These are phyloP conservation scores for Aleiodes alternator DNA, from an alignment of 2,888 invertebrate genomes.

Conservation along the genomic window DNA sequence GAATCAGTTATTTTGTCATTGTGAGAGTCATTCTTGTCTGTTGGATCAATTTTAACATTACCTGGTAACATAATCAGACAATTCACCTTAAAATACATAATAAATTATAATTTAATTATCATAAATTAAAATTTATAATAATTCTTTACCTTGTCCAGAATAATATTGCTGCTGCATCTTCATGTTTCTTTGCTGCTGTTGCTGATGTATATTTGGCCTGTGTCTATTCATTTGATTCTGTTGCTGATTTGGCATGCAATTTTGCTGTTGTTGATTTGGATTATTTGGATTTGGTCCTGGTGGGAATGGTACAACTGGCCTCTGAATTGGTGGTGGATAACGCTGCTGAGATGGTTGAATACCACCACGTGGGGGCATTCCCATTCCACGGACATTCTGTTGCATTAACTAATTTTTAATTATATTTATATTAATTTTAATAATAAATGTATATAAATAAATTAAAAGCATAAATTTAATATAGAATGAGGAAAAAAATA, in stretches of 20 bases:
- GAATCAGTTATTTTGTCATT: constrained; percentile 71
- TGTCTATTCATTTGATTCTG: constrained; percentile 71
- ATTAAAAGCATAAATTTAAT: background rate
- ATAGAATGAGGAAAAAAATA: background rate
- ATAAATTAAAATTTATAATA: constrained; percentile 35
- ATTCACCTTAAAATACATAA: background rate
- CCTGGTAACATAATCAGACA: constrained; percentile 60
- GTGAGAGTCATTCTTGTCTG: constrained; percentile 72
- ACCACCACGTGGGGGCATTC: constrained; percentile 71
- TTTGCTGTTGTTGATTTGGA: constrained; percentile 65
- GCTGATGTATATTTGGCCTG: constrained; percentile 58
- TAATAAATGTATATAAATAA: background rate
- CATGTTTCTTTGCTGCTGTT: constrained; percentile 70
- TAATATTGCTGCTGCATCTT: constrained; percentile 77
- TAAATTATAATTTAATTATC: constrained; percentile 33
- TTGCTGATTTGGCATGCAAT: constrained; percentile 71
- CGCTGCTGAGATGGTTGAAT: constrained; percentile 73
- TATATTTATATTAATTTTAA: constrained; percentile 15
- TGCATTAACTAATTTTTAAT: constrained; percentile 63
- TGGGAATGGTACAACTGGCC: constrained; percentile 77
- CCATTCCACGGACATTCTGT: constrained; percentile 73
- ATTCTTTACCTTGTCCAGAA: constrained; percentile 74
- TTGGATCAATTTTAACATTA: constrained; percentile 73
- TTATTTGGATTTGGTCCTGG: constrained; percentile 74
- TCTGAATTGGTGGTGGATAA: constrained; percentile 77